Conservation (phyloP, 2,888 invertebrate species). For the Andricus curvator region DNA sequence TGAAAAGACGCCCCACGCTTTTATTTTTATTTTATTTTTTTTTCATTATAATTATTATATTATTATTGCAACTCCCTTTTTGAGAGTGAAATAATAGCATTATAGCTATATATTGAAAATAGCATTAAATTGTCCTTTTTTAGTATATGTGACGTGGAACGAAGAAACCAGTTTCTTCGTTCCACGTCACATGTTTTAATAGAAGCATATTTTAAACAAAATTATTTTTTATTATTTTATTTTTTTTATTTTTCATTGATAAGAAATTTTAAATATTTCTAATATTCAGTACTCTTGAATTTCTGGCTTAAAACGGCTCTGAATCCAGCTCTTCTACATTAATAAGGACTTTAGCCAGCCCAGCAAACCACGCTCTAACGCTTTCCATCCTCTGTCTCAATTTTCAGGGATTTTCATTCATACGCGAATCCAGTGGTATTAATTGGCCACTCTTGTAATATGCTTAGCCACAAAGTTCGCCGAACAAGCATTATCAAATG, state of each 20-base stretch:
- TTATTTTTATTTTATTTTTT: too few relatives aligned
- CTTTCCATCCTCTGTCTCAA: slow-evolving; percentile 20
- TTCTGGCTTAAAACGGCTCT: neutral
- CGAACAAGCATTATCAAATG: neutral
- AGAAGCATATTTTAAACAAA: too few relatives aligned
- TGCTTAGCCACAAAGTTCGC: neutral
- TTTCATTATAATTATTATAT: too few relatives aligned
- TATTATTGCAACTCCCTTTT: too few relatives aligned
- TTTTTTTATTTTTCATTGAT: neutral
- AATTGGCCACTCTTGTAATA: slow-evolving; percentile 29
- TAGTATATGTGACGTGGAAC: too few relatives aligned
- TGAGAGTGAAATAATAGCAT: too few relatives aligned
- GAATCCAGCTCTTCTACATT: slow-evolving; percentile 9
- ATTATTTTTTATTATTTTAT: too few relatives aligned
- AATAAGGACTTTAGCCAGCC: slow-evolving; percentile 27
- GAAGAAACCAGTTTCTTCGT: too few relatives aligned
- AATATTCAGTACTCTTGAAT: neutral
- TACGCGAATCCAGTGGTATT: slow-evolving; percentile 13
- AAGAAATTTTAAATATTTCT: neutral
- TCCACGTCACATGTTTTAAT: too few relatives aligned
- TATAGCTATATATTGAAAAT: too few relatives aligned
- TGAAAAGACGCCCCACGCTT: too few relatives aligned
- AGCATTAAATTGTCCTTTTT: neutral
- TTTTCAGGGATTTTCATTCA: slow-evolving; percentile 33
- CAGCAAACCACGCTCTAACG: slow-evolving; percentile 25